Evolutionary conservation across 64 coral and sea anemone genomes (phyloP), one percentile per base, ranked within the genome.

Genomic region (Catalaphyllia jardinei): DNA sequence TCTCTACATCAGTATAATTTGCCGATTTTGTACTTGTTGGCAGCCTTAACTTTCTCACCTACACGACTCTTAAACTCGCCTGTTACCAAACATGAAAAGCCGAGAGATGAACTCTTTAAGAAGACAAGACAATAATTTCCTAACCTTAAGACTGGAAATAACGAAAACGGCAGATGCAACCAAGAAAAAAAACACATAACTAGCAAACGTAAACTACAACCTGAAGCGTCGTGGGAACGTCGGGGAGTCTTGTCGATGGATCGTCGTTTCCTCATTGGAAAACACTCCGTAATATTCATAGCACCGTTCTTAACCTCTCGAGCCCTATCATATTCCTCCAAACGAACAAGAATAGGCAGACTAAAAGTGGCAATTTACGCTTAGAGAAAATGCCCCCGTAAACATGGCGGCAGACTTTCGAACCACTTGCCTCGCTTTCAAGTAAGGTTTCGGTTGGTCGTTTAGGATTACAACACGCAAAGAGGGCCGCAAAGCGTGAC

Each of bases 241-340:
- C 87, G 83, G 10, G 91, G 94, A 13, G 94, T 96, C 80, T 93
- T 96, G 28, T 92, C 91, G 55, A 87, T 33, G 29, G 94, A 96
- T 72, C 94, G 91, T 80, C 92, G 76, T 71, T 96, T 96, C 76
- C 92, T 90, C 94, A 96, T 96, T 61, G 88, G 94, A 81, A 93
- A 93, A 75, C 87, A 87, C 38, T 96, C 94, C 14, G 91, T 96
- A 33, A 96, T 93, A 80, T 72, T 96, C 94, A 96, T 93, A n/a
- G 33, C 18, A 24, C 39, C 33, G 31, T 27, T 50, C 24, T 71
- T 2, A 50, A 51, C 11, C 10, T 27, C n/a, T 25, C 27, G 6
- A 85, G 15, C 62, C 16, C 31, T 11, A 85, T 35, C 81, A 85
- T 85, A 71, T 13, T 28, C 24, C 35, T 15, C 7, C 38, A 71